Evolutionary conservation across 2,113 vertebrate species (phyloP).

Genomic region (Corvus moneduloides): DNA sequence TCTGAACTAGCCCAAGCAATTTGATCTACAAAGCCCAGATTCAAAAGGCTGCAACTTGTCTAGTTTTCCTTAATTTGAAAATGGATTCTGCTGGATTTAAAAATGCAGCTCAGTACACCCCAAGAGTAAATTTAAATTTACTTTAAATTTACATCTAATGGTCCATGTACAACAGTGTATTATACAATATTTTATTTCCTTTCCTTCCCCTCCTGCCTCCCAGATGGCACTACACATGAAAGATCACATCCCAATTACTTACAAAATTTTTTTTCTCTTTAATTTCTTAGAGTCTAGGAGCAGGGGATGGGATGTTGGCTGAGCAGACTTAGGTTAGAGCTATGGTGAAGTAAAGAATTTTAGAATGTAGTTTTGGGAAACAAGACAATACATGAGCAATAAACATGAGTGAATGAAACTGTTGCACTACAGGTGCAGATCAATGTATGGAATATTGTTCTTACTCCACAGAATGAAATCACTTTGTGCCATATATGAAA

Average conservation of each 20-base stretch:
- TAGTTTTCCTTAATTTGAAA: neutral
- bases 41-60: neutral
- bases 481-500: neutral
- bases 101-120: neutral
- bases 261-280: neutral
- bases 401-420: neutral
- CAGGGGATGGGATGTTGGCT: neutral
- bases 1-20: neutral
- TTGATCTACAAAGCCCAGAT: neutral
- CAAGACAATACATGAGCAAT: neutral
- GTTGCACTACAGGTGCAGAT: neutral
- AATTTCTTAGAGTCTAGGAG: neutral
- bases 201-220: neutral
- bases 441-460: neutral
- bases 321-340: neutral
- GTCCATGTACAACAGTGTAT: neutral
- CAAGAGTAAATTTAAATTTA: neutral
- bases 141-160: neutral
- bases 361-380: neutral
- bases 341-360: neutral
- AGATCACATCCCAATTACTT: neutral
- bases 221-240: neutral
- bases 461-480: neutral
- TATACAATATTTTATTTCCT: neutral
- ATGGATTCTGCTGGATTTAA: neutral